phyloP scores from a whole-genome alignment of 2,113 vertebrate species.

The Menura novaehollandiae region DNA sequence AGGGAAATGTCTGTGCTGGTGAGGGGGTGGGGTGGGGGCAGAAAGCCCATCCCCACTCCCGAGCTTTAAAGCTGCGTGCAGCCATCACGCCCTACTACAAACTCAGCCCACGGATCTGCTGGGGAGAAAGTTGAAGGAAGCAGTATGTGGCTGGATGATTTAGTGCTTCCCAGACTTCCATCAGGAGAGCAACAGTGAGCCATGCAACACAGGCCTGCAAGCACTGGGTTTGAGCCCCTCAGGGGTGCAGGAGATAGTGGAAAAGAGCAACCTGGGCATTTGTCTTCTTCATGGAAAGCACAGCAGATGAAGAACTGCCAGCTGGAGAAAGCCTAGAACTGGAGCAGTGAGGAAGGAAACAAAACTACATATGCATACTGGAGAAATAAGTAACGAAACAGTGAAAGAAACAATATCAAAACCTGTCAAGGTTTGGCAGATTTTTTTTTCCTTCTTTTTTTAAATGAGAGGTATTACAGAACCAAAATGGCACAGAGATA shows the following conservation, averaged over 20 bases:
- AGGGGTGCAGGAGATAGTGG: not conserved
- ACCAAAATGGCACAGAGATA: not conserved
- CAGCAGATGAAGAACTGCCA: not conserved
- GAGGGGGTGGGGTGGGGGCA: conserved; percentile 28
- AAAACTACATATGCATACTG: not conserved
- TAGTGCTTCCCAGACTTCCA: conserved; percentile 9
- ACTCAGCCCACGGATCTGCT: not conserved
- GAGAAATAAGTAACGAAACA: not conserved
- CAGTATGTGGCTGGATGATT: not conserved
- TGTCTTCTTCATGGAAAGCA: not conserved
- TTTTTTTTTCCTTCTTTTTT: not conserved
- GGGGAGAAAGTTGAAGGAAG: not conserved
- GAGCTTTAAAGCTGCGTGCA: not conserved
- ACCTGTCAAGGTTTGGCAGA: not conserved
- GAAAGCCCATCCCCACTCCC: not conserved
- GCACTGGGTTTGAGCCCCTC: not conserved
- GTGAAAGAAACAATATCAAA: not conserved
- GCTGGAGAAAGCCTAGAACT: not conserved
- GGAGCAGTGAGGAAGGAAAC: not conserved
- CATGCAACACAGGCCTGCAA: not conserved
- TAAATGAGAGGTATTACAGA: not conserved
- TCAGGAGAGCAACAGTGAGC: not conserved
- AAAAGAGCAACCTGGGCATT: not conserved
- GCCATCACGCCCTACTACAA: not conserved
- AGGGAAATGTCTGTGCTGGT: conserved; percentile 23